phyloP scores from a whole-genome alignment of 23 tunicate genomes.

The Halocynthia aurantium region DNA sequence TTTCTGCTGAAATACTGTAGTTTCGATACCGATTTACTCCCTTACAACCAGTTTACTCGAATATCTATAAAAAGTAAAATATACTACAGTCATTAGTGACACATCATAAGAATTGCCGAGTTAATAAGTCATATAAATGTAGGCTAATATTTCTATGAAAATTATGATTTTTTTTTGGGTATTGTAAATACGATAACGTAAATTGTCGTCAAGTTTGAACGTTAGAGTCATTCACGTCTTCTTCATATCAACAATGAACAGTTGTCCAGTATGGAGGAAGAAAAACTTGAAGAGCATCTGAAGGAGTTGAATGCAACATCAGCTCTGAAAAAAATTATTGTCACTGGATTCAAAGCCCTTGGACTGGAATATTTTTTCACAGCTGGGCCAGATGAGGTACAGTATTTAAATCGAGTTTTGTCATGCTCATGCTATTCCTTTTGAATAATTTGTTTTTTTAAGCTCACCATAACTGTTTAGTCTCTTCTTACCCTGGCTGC shows the following conservation, averaged over 20 bases:
- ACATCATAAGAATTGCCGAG: not conserved
- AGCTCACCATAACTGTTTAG: not conserved
- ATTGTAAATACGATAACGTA: not conserved
- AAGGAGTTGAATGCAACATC: slow-evolving; percentile 54
- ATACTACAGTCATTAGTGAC: not conserved
- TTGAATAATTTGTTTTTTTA: too few species aligned
- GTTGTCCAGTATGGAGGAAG: slow-evolving; percentile 65
- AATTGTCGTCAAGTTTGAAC: not conserved
- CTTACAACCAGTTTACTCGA: not conserved
- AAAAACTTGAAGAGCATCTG: slow-evolving; percentile 31
- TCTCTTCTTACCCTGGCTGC: not conserved
- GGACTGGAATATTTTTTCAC: slow-evolving; percentile 97
- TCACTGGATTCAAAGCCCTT: slow-evolving; percentile 73
- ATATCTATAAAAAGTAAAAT: not conserved
- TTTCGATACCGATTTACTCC: too few species aligned
- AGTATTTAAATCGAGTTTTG: too few species aligned
- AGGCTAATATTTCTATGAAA: not conserved
- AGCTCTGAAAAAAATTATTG: slow-evolving; percentile 66
- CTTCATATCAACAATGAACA: not conserved
- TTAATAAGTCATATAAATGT: not conserved
- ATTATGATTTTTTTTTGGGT: not conserved
- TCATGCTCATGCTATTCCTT: too few species aligned
- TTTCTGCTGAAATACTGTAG: too few species aligned
- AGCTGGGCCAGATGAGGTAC: slow-evolving; percentile 66
- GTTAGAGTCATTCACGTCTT: not conserved